Conservation (phyloP, 64 coral and sea anemone species). For the Pocillopora verrucosa region DNA sequence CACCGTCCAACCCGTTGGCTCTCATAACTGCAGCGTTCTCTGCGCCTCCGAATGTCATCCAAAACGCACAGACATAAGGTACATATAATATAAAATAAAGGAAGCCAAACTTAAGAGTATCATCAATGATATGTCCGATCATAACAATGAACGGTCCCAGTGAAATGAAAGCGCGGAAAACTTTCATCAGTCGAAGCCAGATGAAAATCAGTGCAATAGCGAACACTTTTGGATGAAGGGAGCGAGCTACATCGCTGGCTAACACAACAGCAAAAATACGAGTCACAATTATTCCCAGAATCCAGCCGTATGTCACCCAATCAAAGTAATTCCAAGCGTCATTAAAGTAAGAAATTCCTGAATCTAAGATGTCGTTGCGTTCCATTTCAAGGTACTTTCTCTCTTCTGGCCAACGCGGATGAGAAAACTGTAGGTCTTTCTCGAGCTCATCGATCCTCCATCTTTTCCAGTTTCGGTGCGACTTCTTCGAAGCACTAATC, state of each 20-base stretch:
- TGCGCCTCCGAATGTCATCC: conserved; percentile 89
- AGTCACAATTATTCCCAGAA: conserved; percentile 73
- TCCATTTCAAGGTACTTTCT: conserved; percentile 98
- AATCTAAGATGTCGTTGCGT: conserved; percentile 61
- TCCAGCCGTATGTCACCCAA: conserved; percentile 94
- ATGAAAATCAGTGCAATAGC: conserved; percentile 92
- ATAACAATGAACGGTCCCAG: conserved; percentile 97
- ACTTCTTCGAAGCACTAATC: conserved; percentile 62
- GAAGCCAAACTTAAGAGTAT: conserved; percentile 88
- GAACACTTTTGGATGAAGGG: conserved; percentile 80
- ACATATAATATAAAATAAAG: conserved; percentile 88
- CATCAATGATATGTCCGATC: conserved; percentile 94
- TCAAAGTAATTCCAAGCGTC: conserved; percentile 99
- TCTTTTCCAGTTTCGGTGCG: conserved; percentile 69
- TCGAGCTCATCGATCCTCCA: conserved; percentile 71
- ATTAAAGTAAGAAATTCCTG: conserved; percentile 96
- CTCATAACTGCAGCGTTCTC: conserved; percentile 78
- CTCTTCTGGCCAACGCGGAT: conserved; percentile 89
- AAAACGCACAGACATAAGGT: conserved; percentile 94
- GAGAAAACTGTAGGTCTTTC: conserved; percentile 68
- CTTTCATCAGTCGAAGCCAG: conserved; percentile 97
- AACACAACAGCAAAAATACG: conserved; percentile 64
- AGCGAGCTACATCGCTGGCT: conserved; percentile 24
- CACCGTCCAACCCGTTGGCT: conserved; percentile 34
- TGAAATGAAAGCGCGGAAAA: conserved; percentile 77